These are phyloP conservation scores for Nymphalis c-album DNA, from an alignment of 2,888 invertebrate species.

Conservation along the genomic window DNA sequence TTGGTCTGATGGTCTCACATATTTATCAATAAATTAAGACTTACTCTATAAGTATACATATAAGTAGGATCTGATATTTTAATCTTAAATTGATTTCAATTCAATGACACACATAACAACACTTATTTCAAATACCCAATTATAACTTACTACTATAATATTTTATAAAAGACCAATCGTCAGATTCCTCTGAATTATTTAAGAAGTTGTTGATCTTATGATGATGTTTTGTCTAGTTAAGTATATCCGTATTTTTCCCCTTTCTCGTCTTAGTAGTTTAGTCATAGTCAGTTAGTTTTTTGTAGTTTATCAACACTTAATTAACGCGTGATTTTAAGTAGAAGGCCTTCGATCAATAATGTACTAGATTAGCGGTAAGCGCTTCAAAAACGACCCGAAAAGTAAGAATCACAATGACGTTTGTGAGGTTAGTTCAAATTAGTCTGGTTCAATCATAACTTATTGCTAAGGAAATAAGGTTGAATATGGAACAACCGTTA, in stretches of 20 bases:
- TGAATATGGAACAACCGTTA: no score
- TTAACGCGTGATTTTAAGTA: background rate
- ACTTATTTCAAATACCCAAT: no score
- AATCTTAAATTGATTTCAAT: background rate
- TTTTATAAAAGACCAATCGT: background rate
- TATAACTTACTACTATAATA: background rate
- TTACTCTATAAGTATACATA: background rate
- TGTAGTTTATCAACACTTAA: background rate
- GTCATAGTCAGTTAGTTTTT: no score
- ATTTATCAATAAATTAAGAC: background rate
- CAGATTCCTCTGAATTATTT: background rate
- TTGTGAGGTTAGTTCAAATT: no score
- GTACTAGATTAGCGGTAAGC: no score
- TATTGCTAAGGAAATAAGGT: no score
- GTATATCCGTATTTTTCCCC: background rate
- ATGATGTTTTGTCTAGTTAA: constrained; percentile 2
- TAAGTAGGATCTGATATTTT: background rate
- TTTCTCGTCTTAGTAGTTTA: background rate
- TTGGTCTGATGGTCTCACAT: background rate
- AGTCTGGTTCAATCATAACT: no score
- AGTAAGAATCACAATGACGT: no score
- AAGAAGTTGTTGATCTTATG: constrained; percentile 25
- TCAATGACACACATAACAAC: no score
- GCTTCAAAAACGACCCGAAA: no score
- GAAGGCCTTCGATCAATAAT: no score